These are phyloP conservation scores for Vultur gryphus DNA, from an alignment of 2,797 vertebrate genomes.

Conservation along the genomic window DNA sequence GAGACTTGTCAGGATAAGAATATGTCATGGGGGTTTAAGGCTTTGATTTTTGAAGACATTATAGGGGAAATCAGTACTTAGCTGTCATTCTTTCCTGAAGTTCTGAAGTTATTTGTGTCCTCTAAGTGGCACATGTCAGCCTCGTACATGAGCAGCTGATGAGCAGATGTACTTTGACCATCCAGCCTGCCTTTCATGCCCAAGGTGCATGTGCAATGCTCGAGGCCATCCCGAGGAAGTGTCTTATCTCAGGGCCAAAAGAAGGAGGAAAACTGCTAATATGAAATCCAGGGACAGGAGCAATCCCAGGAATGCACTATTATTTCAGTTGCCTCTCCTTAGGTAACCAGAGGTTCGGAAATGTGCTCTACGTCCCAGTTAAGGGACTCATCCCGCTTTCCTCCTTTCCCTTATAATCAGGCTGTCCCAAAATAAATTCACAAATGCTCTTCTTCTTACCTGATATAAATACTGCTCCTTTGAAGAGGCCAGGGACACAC, in stretches of 20 bases:
- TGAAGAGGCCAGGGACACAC: neutral
- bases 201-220: neutral
- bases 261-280: neutral
- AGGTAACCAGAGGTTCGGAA: neutral
- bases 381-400: neutral
- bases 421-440: neutral
- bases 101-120: neutral
- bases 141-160: neutral
- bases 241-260: neutral
- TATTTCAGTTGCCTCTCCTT: neutral
- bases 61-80: neutral
- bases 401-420: neutral
- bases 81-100: neutral
- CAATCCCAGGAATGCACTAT: neutral
- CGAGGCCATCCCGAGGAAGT: accelerated
- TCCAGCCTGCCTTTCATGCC: neutral
- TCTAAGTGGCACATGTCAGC: neutral
- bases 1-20: neutral
- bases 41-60: neutral
- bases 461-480: neutral
- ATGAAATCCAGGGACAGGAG: neutral
- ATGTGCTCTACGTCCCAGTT: neutral
- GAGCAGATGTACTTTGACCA: neutral
- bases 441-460: neutral
- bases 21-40: neutral